These are phyloP conservation scores for Merodon equestris DNA, from an alignment of 2,888 invertebrate genomes.

Conservation along the genomic window DNA sequence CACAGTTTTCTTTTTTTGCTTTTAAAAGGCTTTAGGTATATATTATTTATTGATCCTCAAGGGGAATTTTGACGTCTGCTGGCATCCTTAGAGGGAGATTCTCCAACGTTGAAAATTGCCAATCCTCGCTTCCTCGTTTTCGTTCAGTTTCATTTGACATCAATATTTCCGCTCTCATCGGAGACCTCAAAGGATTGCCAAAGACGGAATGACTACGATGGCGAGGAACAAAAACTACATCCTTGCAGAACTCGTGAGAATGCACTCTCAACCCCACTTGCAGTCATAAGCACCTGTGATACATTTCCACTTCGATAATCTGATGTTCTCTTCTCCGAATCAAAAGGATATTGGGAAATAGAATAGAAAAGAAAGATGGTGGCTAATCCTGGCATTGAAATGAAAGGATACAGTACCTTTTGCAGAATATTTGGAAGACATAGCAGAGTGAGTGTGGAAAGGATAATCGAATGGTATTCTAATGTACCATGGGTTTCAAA, in stretches of 20 bases:
- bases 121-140: not conserved
- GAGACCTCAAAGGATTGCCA: too few relatives aligned
- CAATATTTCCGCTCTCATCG: conserved; percentile 35
- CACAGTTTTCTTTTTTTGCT: too few relatives aligned
- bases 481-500: not conserved
- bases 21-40: too few relatives aligned
- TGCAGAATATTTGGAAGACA: not conserved
- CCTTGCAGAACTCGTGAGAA: conserved; percentile 35
- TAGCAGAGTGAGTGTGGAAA: too few relatives aligned
- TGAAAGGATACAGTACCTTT: too few relatives aligned
- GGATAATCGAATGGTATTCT: not conserved
- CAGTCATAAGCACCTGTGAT: conserved; percentile 33
- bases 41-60: conserved; percentile 51
- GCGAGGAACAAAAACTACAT: not conserved
- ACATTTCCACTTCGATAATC: conserved; percentile 29
- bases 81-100: too few relatives aligned
- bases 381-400: too few relatives aligned
- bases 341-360: too few relatives aligned
- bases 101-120: too few relatives aligned
- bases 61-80: conserved; percentile 39
- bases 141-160: conserved; percentile 4
- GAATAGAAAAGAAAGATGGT: too few relatives aligned
- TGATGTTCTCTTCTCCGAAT: not conserved
- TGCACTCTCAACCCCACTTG: conserved; percentile 20
- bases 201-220: too few relatives aligned